Evolutionary conservation across 2,113 vertebrate species (phyloP), one percentile per base, ranked within the genome.

Genomic region (Theropithecus gelada): DNA sequence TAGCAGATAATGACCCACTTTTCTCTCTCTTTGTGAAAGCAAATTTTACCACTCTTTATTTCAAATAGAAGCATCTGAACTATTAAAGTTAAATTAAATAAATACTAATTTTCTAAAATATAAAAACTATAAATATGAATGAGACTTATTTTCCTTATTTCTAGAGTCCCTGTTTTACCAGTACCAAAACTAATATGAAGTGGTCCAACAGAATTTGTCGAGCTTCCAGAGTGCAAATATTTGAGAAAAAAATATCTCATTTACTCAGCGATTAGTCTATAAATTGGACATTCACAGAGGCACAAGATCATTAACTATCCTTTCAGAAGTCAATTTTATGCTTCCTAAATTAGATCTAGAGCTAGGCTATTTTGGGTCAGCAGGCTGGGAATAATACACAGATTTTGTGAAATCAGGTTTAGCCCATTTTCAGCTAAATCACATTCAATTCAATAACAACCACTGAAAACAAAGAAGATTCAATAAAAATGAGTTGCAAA

Each of bases 291-390:
- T 95, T 97, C 83, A 88, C 95, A 96, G 88, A 98, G 92, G 95
- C 79, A 96, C 84, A 97, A 97, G 80, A 96, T 98, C 94, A 98
- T 98, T 97, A 97, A 97, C 94, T 95, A 95, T 96, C 80, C 76
- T 94, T 95, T 98, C 96, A 96, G 82, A 98, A 98, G 96, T 98
- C 97, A 97, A 98, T 97, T 97, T 97, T 97, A 93, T 97, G 96
- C 92, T 98, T 98, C 94, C 87, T 96, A 98, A 98, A 98, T 98
- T 98, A 98, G 94, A 97, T 96, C 92, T 93, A 90, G 90, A 93
- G 55, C 86, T 40, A 82, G 87, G 93, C 43, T 98, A 98, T 98
- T 96, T 97, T 84, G 76, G 80, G 94, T 92, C 0, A 0, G 81
- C 20, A 91, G 68, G 16, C 70, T 96, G 92, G 83, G 87, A 95